These are phyloP conservation scores for Lethrus apterus DNA, from an alignment of 1,140 invertebrate genomes.

Conservation along the genomic window DNA sequence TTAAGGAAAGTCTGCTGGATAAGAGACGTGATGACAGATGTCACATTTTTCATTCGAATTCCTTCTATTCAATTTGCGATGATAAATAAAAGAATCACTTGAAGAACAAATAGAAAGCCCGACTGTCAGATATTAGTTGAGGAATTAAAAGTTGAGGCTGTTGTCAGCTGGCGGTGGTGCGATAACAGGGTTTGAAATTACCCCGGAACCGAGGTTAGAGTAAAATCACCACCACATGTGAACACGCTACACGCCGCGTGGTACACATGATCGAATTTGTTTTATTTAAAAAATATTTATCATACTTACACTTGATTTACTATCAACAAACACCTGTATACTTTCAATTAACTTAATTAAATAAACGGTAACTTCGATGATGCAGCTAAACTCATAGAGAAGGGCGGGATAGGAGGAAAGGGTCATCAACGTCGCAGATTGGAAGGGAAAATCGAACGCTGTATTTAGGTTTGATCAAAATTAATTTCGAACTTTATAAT, in stretches of 20 bases:
- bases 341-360: background rate
- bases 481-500: too few relatives aligned
- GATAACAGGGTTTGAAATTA: conserved; percentile 15
- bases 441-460: too few relatives aligned
- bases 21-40: conserved; percentile 20
- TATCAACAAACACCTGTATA: conserved; percentile 3
- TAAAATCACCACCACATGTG: conserved; percentile 1
- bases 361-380: too few relatives aligned
- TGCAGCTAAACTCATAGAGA: too few relatives aligned
- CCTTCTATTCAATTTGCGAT: conserved; percentile 21
- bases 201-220: conserved; percentile 5
- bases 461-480: too few relatives aligned
- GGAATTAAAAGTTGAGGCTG: conserved; percentile 30
- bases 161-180: conserved; percentile 26
- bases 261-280: background rate
- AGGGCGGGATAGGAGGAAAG: too few relatives aligned
- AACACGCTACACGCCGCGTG: background rate
- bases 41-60: conserved; percentile 29
- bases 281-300: background rate
- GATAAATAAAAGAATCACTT: conserved; percentile 24
- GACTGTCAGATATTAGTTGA: conserved; percentile 27
- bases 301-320: conserved; percentile 1
- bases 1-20: conserved; percentile 14
- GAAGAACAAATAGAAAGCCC: conserved; percentile 26
- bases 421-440: too few relatives aligned